Percentiles rank a stretch among this genome's conserved stretches.
Evolutionary conservation across 2,888 invertebrate genomes (phyloP).

Genomic region (Stenotaenia linearis): DNA sequence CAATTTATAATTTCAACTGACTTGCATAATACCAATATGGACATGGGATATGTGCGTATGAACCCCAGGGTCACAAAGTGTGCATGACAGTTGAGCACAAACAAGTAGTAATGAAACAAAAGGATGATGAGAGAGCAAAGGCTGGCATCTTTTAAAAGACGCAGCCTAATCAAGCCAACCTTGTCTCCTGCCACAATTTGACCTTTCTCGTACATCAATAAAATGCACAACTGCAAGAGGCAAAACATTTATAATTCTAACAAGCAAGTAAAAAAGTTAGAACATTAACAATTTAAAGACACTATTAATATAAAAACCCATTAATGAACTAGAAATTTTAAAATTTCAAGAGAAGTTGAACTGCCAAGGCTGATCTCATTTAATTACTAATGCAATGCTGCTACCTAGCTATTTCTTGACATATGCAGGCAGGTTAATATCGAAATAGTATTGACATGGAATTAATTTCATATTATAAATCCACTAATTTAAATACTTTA

Average conservation of each 20-base stretch:
- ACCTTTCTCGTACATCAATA: background rate
- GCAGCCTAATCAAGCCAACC: slow-evolving; percentile 3
- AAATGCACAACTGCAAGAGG: background rate
- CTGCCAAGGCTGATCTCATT: too few species aligned
- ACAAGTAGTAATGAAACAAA: slow-evolving; percentile 17
- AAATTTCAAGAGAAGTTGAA: too few species aligned
- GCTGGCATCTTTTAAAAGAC: background rate
- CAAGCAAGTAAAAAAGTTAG: background rate
- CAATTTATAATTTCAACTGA: background rate
- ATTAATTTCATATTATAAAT: too few species aligned
- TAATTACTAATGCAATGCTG: too few species aligned
- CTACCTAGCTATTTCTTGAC: too few species aligned
- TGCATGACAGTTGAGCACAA: slow-evolving; percentile 10
- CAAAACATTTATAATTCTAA: background rate
- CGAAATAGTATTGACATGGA: too few species aligned
- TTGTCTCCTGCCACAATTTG: slow-evolving; percentile 1
- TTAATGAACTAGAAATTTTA: too few species aligned
- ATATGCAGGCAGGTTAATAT: too few species aligned
- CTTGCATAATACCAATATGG: background rate
- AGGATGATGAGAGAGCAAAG: slow-evolving; percentile 20
- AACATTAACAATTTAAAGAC: background rate
- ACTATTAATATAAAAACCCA: background rate
- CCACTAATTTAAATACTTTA: too few species aligned
- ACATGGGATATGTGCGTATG: background rate
- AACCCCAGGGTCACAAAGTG: background rate